Conservation (phyloP, 2,797 vertebrate species). For the Carapus acus region DNA sequence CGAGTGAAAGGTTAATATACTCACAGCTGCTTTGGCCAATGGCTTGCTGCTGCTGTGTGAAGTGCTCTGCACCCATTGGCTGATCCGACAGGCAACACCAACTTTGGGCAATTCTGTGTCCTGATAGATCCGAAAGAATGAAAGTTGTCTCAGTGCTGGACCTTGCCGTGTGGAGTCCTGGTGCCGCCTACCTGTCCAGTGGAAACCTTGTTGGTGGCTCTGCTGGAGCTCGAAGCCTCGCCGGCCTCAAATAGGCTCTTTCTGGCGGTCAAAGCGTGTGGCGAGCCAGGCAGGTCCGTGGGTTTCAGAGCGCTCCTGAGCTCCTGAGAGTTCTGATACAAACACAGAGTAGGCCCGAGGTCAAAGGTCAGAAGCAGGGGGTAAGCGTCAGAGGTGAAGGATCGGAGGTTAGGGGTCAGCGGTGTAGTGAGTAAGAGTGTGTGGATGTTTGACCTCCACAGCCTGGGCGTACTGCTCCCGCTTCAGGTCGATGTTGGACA, state of each 20-base stretch:
- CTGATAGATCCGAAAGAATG: slow-evolving; percentile 44
- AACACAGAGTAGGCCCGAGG: background rate
- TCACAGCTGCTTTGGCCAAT: slow-evolving; percentile 22
- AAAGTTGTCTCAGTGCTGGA: background rate
- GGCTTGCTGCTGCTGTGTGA: slow-evolving; percentile 54
- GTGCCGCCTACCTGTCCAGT: too few species aligned
- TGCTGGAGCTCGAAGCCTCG: slow-evolving; percentile 71
- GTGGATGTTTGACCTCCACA: slow-evolving; percentile 75
- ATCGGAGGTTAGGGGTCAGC: slow-evolving; percentile 9
- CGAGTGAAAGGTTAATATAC: background rate
- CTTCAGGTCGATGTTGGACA: slow-evolving; percentile 84
- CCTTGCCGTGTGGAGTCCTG: slow-evolving; percentile 76
- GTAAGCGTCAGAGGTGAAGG: background rate
- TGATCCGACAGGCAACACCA: slow-evolving; percentile 74
- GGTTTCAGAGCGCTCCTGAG: slow-evolving; percentile 68
- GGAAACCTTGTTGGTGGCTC: too few species aligned
- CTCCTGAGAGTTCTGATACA: slow-evolving; percentile 75
- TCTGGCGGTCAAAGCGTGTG: slow-evolving; percentile 79
- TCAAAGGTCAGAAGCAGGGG: too few species aligned
- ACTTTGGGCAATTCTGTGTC: slow-evolving; percentile 75
- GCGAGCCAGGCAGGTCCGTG: slow-evolving; percentile 74
- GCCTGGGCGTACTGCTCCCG: slow-evolving; percentile 90
- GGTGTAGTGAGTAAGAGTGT: slow-evolving; percentile 14
- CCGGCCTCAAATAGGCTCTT: slow-evolving; percentile 88
- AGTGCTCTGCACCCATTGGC: slow-evolving; percentile 75